Percentiles rank a stretch among this genome's conserved stretches.
These are phyloP conservation scores for Amiota minor DNA, from an alignment of 2,888 invertebrate species.

Conservation along the genomic window DNA sequence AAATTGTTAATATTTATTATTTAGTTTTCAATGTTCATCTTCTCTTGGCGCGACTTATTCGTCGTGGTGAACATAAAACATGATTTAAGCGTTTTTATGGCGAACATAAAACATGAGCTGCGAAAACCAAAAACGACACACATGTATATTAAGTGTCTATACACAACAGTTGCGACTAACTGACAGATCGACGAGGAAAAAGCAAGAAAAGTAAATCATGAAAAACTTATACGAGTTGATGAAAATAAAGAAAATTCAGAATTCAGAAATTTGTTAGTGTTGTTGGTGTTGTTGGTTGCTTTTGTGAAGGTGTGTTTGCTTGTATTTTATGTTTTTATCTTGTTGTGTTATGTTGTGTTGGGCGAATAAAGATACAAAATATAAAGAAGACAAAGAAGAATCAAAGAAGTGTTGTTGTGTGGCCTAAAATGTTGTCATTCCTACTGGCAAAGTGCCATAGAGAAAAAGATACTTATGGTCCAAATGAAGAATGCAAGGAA, in stretches of 20 bases:
- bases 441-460: neutral
- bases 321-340: too few species aligned
- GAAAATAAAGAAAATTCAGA: neutral
- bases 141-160: neutral
- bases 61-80: constrained; percentile 32
- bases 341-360: neutral
- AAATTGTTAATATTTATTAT: neutral
- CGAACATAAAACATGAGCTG: constrained; percentile 4
- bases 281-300: neutral
- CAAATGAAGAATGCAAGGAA: constrained; percentile 21
- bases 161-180: constrained; percentile 6
- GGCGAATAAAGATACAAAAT: neutral
- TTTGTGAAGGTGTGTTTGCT: constrained; percentile 45
- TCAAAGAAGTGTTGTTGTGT: constrained; percentile 1
- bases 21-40: neutral
- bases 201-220: constrained; percentile 1
- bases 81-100: constrained; percentile 41
- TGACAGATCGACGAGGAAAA: constrained; percentile 2
- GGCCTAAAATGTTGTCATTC: neutral
- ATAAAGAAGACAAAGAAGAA: neutral
- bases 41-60: neutral
- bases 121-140: constrained; percentile 8
- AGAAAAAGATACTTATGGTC: neutral
- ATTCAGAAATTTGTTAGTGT: constrained; percentile 7
- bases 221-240: neutral